phyloP scores from a whole-genome alignment of 2,888 invertebrate genomes.

The Trissolcus japonicus region DNA sequence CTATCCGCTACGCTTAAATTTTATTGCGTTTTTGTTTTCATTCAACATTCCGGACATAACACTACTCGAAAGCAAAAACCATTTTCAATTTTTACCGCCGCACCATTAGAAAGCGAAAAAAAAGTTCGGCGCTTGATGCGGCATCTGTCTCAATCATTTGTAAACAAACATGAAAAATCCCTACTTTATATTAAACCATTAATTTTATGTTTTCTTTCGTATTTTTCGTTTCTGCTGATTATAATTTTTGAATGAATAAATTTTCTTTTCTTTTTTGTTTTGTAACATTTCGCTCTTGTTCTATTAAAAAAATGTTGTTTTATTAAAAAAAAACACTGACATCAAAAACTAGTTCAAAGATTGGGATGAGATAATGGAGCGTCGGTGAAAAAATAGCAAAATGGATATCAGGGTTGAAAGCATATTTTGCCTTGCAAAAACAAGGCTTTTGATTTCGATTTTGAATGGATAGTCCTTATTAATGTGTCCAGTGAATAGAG shows the following conservation, averaged over 20 bases:
- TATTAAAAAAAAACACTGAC: too few species aligned
- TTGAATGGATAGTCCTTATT: conserved; percentile 35
- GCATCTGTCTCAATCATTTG: background rate
- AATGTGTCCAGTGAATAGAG: conserved; percentile 20
- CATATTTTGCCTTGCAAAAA: conserved; percentile 16
- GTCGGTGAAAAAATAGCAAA: too few species aligned
- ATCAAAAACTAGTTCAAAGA: too few species aligned
- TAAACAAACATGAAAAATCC: too few species aligned
- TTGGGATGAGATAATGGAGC: too few species aligned
- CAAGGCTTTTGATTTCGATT: conserved; percentile 33
- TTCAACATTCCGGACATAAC: conserved; percentile 19
- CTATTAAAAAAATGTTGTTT: too few species aligned
- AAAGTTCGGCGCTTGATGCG: background rate
- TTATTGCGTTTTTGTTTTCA: conserved; percentile 1
- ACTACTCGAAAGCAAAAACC: conserved; percentile 2
- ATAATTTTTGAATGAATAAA: too few species aligned
- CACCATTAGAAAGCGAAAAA: background rate
- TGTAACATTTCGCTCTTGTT: too few species aligned
- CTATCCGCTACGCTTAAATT: conserved; percentile 25
- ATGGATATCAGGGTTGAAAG: background rate
- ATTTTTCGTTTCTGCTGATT: too few species aligned
- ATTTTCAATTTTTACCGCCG: conserved; percentile 4
- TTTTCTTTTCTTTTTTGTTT: too few species aligned
- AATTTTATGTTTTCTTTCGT: too few species aligned
- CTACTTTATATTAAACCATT: too few species aligned